Evolutionary conservation across 2,797 vertebrate species (phyloP), one percentile per base, ranked within the genome.

Genomic region (Acrocephalus scirpaceus): DNA sequence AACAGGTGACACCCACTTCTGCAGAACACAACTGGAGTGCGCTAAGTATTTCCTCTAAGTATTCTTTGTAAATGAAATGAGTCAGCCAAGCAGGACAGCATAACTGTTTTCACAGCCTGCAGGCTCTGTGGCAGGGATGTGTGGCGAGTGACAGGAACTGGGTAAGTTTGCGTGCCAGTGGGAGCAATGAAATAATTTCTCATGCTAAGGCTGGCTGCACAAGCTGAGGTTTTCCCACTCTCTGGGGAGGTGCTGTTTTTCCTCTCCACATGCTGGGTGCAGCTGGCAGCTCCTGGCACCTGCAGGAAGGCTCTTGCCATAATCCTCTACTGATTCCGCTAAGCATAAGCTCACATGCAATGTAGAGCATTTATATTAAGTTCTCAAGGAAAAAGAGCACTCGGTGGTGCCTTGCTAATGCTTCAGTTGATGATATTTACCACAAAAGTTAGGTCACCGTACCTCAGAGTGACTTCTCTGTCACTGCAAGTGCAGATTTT

Each of bases 1-100:
- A 93, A 86, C 60, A 70, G 66, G 77, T 92, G 86, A 87, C 80
- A 73, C 54, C 26, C 70, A 93, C 51, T 95, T 96, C 94, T 94
- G 77, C 93, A 94, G 83, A 94, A 95, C 40, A 61, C 16, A 4
- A 45, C 42, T 57, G 71, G 51, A 90, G 64, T 67, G 83, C 82
- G 93, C 50, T 78, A 90, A 93, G 36, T 38, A 72, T 66, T 94
- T 95, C 91, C 92, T 92, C 50, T 75, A 66, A 85, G 60, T 88
- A n/a, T 92, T 95, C 95, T 95, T 40, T 81, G 83, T 85, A 96
- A 95, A 69, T 48, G 32, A 92, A 88, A 78, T 95, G 88, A 95
- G 77, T 96, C 95, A 97, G 83, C 92, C 45, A 34, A 58, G 56
- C 71, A 80, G 80, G 51, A 73, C 30, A 65, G 47, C 56, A 54